Conservation (phyloP, 2,113 vertebrate genomes). For the Gallinago undulata region DNA sequence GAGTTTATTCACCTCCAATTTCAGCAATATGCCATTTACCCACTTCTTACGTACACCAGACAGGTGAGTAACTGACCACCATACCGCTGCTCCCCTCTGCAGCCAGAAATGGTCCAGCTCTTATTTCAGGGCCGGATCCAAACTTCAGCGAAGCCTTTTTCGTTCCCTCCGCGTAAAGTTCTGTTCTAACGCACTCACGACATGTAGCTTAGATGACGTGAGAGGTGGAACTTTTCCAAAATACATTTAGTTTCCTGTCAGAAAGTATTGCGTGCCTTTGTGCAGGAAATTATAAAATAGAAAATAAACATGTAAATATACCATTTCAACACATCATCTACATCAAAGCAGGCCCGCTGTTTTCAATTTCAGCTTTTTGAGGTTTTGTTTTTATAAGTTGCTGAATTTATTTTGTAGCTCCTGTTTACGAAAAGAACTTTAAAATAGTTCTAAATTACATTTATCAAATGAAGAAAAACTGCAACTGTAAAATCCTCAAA, state of each 20-base stretch:
- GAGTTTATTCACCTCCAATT: not conserved
- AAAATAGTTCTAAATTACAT: slow-evolving; percentile 13
- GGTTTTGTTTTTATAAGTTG: slow-evolving; percentile 59
- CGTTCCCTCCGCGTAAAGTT: not conserved
- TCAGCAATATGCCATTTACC: not conserved
- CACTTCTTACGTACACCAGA: slow-evolving; percentile 3
- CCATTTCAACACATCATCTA: slow-evolving; percentile 58
- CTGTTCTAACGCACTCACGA: not conserved
- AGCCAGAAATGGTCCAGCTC: not conserved
- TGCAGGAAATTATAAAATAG: slow-evolving; percentile 55
- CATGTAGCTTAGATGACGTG: slow-evolving; percentile 14
- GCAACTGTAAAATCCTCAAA: not conserved
- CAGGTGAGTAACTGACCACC: slow-evolving; percentile 13
- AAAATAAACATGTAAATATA: slow-evolving; percentile 66
- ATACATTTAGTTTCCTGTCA: slow-evolving; percentile 41
- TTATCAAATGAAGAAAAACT: slow-evolving; percentile 52
- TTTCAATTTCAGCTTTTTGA: slow-evolving; percentile 56
- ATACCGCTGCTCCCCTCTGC: not conserved
- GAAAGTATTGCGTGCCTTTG: slow-evolving; percentile 38
- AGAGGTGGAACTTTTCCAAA: slow-evolving; percentile 36
- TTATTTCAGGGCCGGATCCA: not conserved
- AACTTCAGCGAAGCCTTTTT: not conserved
- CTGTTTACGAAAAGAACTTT: slow-evolving; percentile 46
- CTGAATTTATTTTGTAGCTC: slow-evolving; percentile 54
- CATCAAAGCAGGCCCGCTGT: slow-evolving; percentile 52